These are phyloP conservation scores for Erynnis tages DNA, from an alignment of 2,888 invertebrate genomes.

Conservation along the genomic window DNA sequence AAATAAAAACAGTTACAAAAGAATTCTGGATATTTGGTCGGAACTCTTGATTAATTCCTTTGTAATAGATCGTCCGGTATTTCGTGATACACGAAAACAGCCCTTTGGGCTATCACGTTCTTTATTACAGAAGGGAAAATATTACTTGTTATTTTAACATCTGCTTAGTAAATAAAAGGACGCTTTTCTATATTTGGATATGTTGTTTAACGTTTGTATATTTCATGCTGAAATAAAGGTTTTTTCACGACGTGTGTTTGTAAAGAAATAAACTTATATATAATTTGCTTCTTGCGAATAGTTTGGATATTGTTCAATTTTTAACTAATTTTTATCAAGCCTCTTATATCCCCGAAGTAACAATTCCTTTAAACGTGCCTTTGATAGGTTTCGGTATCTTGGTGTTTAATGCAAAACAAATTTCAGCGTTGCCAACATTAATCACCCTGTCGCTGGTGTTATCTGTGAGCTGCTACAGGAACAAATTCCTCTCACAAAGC, in stretches of 20 bases:
- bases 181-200: background rate
- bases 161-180: background rate
- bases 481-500: conserved; percentile 58
- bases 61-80: conserved; percentile 30
- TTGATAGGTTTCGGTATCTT: too few species aligned
- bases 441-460: conserved; percentile 46
- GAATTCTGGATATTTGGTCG: conserved; percentile 26
- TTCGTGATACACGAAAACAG: conserved; percentile 25
- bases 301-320: too few species aligned
- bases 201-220: too few species aligned
- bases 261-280: too few species aligned
- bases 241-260: background rate
- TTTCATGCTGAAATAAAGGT: too few species aligned
- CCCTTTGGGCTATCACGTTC: conserved; percentile 2
- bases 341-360: too few species aligned
- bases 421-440: conserved; percentile 63
- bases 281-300: too few species aligned
- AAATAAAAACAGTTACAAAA: conserved; percentile 13
- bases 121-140: background rate
- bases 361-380: too few species aligned
- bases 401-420: background rate
- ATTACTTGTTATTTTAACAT: too few species aligned
- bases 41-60: conserved; percentile 36
- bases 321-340: too few species aligned
- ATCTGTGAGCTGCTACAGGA: conserved; percentile 49